phyloP scores from a whole-genome alignment of 2,113 vertebrate genomes.

The Cottus gobio region DNA sequence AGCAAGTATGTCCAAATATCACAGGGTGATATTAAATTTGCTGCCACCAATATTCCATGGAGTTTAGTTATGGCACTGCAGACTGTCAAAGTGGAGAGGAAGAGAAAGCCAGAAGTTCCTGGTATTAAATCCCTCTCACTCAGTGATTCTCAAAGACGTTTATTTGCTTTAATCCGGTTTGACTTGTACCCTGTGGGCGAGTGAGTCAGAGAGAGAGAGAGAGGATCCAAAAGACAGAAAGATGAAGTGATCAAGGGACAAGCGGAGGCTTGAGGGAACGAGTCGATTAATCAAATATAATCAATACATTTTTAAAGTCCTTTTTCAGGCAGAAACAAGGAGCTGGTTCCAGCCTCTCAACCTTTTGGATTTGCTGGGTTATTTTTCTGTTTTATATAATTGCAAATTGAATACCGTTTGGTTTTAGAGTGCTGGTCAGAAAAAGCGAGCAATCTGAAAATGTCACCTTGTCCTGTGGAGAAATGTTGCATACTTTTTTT shows the following conservation, averaged over 20 bases:
- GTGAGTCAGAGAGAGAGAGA: constrained; percentile 13
- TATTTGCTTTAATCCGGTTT: constrained; percentile 59
- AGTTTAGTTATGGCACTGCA: constrained; percentile 35
- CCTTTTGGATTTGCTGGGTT: background rate
- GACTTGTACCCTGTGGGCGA: constrained; percentile 24
- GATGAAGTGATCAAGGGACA: constrained; percentile 6
- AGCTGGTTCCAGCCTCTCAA: background rate
- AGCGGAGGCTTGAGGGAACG: background rate
- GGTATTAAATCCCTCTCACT: constrained; percentile 48
- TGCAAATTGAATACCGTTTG: background rate
- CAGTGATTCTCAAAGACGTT: constrained; percentile 47
- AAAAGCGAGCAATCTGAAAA: background rate
- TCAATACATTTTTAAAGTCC: background rate
- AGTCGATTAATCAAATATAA: background rate
- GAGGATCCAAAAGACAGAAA: background rate
- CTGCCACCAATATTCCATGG: constrained; percentile 32
- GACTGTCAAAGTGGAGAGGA: constrained; percentile 38
- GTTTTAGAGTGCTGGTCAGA: background rate
- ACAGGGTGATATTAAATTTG: constrained; percentile 32
- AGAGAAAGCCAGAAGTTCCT: constrained; percentile 33
- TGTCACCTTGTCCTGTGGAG: background rate
- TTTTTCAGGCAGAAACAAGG: background rate
- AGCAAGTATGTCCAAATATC: constrained; percentile 46
- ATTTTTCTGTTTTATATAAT: background rate
- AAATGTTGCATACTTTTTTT: background rate